Evolutionary conservation across 1,140 invertebrate genomes (phyloP), one percentile per base, ranked within the genome.

Genomic region (Anagrus nilaparvatae): DNA sequence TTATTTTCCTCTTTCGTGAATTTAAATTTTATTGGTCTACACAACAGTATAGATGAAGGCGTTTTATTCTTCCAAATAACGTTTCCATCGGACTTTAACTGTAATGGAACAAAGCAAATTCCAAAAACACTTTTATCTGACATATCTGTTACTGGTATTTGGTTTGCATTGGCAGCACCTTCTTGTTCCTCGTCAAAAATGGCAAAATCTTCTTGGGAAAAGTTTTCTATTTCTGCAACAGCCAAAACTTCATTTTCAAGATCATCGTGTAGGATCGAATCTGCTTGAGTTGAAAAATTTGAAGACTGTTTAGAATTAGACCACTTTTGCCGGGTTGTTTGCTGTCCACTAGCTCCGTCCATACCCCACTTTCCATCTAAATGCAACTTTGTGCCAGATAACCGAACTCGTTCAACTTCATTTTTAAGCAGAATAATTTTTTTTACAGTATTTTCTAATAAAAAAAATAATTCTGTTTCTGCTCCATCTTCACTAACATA

Each of bases 11-110:
- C 59, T 43, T 53, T 53, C 18, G 45, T 25, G 49, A 59, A 60
- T 32, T 46, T 29, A 24, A 61, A 47, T 45, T 43, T 41, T 20
- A 59, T 54, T 0, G 51, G 52, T 33, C 56, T 43, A 48, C 58
- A 60, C 53, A 49, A 59, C 43, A 48, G 21, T 14, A 51, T 37
- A 6, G 58, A 63, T 30, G 53, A 60, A 24, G 59, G 53, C 33
- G 32, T 44, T 32, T 44, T 44, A 55, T 61, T 63, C 47, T 52
- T 30, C 55, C 61, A 61, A 30, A 59, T 14, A 42, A 53, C 35
- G 18, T 13, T 33, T n/a, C n/a, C 30, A 28, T 23, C 10, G 41
- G 47, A 21, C 41, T 45, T 29, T 42, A 53, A 31, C 23, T 49
- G 43, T 27, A 60, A 40, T 16, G 55, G 51, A n/a, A 58, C 50